Percentiles rank a stretch among this genome's conserved stretches.
phyloP scores from a whole-genome alignment of 2,797 vertebrate species.

The Sebastes nivosus region DNA sequence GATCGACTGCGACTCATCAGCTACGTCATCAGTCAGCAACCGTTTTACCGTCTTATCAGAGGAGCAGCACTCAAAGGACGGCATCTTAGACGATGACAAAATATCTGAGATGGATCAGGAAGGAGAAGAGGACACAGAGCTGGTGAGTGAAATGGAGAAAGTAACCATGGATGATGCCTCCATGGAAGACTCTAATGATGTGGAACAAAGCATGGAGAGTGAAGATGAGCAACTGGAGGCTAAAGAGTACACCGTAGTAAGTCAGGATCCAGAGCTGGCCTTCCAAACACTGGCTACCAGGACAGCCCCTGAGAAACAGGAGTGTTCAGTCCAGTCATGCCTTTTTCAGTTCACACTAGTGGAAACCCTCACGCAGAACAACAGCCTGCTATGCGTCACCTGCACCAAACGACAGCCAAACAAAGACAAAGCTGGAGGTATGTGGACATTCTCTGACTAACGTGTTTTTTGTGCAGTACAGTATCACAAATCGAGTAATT shows the following conservation, averaged over 20 bases:
- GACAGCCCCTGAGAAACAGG: conserved; percentile 79
- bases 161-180: conserved; percentile 67
- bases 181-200: conserved; percentile 40
- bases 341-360: conserved; percentile 94
- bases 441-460: neutral
- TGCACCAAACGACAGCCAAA: conserved; percentile 84
- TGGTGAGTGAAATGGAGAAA: conserved; percentile 55
- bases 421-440: conserved; percentile 69
- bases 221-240: conserved; percentile 50
- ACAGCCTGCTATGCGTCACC: conserved; percentile 92
- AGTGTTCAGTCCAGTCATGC: conserved; percentile 89
- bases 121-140: conserved; percentile 22
- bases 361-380: conserved; percentile 90
- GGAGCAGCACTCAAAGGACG: conserved; percentile 43
- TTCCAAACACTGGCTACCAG: conserved; percentile 89
- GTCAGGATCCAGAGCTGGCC: conserved; percentile 87
- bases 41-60: conserved; percentile 72
- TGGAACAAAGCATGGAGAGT: conserved; percentile 54
- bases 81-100: conserved; percentile 15
- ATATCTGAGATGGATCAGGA: conserved; percentile 40
- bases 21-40: conserved; percentile 45
- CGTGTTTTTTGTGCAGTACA: neutral
- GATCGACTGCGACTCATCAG: conserved; percentile 29
- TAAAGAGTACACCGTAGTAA: conserved; percentile 77
- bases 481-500: neutral